Evolutionary conservation across 2,797 vertebrate species (phyloP).

Genomic region (Ctenopoma kingsleyae): DNA sequence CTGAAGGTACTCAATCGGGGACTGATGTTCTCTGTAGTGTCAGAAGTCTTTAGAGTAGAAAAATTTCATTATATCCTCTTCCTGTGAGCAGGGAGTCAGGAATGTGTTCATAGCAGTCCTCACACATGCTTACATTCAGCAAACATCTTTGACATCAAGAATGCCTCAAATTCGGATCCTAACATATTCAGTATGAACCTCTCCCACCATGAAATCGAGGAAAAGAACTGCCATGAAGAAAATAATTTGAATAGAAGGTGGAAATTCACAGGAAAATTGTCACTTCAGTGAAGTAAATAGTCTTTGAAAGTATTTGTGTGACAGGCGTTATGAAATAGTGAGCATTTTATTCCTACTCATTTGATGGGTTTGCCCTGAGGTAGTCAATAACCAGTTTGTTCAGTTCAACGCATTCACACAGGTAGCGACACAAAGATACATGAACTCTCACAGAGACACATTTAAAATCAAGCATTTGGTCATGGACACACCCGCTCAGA

Average conservation of each 20-base stretch:
- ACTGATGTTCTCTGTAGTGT: slow-evolving; percentile 30
- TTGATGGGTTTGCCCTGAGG: slow-evolving; percentile 26
- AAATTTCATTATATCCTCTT: slow-evolving; percentile 26
- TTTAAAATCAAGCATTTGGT: slow-evolving; percentile 3
- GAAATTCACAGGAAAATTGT: slow-evolving; percentile 30
- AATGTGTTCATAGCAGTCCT: slow-evolving; percentile 14
- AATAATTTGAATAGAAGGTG: slow-evolving; percentile 17
- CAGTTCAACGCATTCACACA: slow-evolving; percentile 19
- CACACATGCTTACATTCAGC: background rate
- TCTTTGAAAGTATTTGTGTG: slow-evolving; percentile 19
- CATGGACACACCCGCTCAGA: background rate
- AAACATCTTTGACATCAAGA: slow-evolving; percentile 37
- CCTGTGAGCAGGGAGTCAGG: slow-evolving; percentile 37
- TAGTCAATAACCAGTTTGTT: slow-evolving; percentile 4
- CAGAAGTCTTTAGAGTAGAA: slow-evolving; percentile 39
- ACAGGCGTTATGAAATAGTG: slow-evolving; percentile 14
- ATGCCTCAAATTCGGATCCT: slow-evolving; percentile 2
- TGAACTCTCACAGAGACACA: background rate
- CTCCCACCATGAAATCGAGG: background rate
- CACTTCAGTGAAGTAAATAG: slow-evolving; percentile 18
- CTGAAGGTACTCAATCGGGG: slow-evolving; percentile 20
- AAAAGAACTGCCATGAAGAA: background rate
- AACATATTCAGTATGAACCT: slow-evolving; percentile 12
- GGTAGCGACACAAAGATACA: background rate
- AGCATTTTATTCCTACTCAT: slow-evolving; percentile 30